phyloP scores from a whole-genome alignment of 2,113 vertebrate species.

The Myanophis thanlyinensis region DNA sequence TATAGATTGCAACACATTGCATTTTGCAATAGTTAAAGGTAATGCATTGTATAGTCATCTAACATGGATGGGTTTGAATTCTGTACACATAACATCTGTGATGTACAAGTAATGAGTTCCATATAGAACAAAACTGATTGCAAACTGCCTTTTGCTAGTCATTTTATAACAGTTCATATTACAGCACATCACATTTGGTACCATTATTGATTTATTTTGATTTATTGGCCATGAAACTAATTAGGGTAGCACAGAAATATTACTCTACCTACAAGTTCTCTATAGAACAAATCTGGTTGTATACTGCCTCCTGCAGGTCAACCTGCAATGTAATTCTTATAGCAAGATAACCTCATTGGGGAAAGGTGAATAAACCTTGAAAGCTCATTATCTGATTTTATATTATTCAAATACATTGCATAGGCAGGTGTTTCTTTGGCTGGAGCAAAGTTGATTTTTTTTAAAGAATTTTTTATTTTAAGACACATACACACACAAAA shows the following conservation, averaged over 20 bases:
- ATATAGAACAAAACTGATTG: background rate
- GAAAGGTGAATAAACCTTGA: background rate
- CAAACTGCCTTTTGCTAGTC: background rate
- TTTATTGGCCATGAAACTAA: background rate
- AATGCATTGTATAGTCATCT: background rate
- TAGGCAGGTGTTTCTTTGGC: background rate
- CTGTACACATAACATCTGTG: background rate
- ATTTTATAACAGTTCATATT: background rate
- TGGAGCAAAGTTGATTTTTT: background rate
- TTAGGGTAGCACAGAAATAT: background rate
- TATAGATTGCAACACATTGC: background rate
- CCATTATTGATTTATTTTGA: background rate
- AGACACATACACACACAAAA: no score
- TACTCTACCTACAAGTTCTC: background rate
- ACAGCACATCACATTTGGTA: background rate
- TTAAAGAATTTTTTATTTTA: no score
- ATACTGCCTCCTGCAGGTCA: background rate
- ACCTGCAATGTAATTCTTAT: background rate
- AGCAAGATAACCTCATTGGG: background rate
- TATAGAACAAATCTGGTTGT: background rate
- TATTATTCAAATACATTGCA: background rate
- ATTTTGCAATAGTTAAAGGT: background rate
- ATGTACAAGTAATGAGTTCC: background rate
- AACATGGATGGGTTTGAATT: background rate
- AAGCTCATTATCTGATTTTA: background rate